Evolutionary conservation across 1,140 invertebrate species (phyloP), one percentile per base, ranked within the genome.

Genomic region (Helicoverpa armigera): DNA sequence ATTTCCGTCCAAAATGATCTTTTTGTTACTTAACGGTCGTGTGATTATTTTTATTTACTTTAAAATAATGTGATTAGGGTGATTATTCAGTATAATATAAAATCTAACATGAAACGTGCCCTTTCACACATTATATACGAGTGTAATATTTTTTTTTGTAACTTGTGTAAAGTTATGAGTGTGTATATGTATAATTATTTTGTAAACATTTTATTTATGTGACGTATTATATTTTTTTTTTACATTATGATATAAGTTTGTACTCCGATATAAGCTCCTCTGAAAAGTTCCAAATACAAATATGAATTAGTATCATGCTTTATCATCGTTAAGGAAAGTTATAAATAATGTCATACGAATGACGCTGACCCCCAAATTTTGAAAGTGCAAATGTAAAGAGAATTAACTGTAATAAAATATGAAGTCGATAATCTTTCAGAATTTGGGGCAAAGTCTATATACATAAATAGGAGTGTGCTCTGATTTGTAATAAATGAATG

Each of bases 1-100:
- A 85, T 89, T 84, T 91, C 90, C 90, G 90, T 91, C 90, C 90
- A 91, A 88, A 90, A 85, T 65, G 54, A 29, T 35, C 63, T 79
- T 85, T 83, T 81, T 74, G 72, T 85, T 86, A 83, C 80, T 86
- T 84, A 87, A 80, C 54, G 43, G 78, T 84, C 77, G 80, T 83
- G 77, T 82, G 73, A 82, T 81, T 80, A 82, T 84, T 83, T 82
- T 82, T 79, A 12, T 75, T 75, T n/a, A 9, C 48, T 65, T 48
- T 18, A 35, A 9, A n/a, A n/a, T n/a, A n/a, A 43, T 43, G 35
- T 43, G 35, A 43, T 0, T 43, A 43, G 35, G n/a, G 12, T n/a
- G 63, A 18, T 23, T 16, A 3, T n/a, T 50, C 50, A 7, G n/a
- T 69, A 61, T 23, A 16, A 43, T 48, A 9, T 67, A n/a, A 16